phyloP scores from a whole-genome alignment of 2,113 vertebrate species.

The Willisornis vidua region DNA sequence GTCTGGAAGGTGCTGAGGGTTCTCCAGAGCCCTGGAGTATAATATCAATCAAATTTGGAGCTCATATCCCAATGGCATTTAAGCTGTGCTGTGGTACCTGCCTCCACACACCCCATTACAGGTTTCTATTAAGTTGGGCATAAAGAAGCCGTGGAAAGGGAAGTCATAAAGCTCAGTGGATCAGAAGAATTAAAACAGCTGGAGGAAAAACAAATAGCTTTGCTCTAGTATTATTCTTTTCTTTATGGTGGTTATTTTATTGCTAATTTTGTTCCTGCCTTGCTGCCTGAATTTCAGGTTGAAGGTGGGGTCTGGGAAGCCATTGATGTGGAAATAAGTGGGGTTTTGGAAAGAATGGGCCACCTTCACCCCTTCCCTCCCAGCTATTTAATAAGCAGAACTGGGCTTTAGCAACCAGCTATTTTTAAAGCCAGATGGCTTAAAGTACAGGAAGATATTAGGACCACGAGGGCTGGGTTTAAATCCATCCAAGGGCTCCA shows the following conservation, averaged over 20 bases:
- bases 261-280: neutral
- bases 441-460: neutral
- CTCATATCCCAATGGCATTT: rapidly evolving
- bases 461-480: neutral
- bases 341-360: neutral
- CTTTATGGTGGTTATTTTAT: neutral
- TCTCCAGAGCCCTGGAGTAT: neutral
- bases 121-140: neutral
- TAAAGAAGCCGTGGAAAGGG: neutral
- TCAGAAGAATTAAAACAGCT: conserved; percentile 6
- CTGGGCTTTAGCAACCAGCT: neutral
- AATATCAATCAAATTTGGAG: neutral
- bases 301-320: neutral
- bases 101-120: neutral
- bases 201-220: neutral
- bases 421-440: conserved; percentile 17
- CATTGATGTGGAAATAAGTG: neutral
- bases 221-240: neutral
- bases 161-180: conserved; percentile 29
- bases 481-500: neutral
- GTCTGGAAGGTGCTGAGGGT: neutral
- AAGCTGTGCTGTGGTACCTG: neutral
- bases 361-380: neutral
- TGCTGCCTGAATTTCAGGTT: neutral
- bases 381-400: neutral